These are phyloP conservation scores for Emesis russula DNA, from an alignment of 2,888 invertebrate genomes.

Conservation along the genomic window DNA sequence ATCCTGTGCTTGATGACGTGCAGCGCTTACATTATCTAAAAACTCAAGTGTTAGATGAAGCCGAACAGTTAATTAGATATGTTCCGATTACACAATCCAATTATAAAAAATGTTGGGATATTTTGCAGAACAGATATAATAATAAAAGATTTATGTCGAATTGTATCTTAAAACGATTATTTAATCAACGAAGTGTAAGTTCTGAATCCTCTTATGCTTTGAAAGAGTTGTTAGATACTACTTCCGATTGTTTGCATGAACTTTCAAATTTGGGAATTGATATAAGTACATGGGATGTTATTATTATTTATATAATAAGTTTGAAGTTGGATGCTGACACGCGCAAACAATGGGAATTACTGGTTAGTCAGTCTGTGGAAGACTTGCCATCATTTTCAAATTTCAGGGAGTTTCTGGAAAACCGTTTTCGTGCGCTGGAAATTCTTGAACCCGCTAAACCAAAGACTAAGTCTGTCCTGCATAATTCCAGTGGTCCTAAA, in stretches of 20 bases:
- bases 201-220: background rate
- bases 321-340: background rate
- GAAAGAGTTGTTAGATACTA: constrained; percentile 14
- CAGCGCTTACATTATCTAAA: constrained; percentile 82
- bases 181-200: constrained; percentile 41
- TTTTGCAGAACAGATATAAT: constrained; percentile 64
- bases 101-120: constrained; percentile 74
- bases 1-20: constrained; percentile 60
- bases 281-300: background rate
- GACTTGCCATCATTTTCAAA: constrained; percentile 40
- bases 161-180: constrained; percentile 52
- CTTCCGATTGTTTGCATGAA: constrained; percentile 17
- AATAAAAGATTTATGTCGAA: constrained; percentile 22
- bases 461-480: no score
- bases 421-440: constrained; percentile 26
- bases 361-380: constrained; percentile 15
- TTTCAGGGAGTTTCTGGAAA: constrained; percentile 41
- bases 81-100: constrained; percentile 63
- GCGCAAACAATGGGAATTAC: constrained; percentile 7
- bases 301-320: constrained; percentile 9
- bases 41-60: constrained; percentile 66
- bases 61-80: constrained; percentile 77
- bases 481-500: no score
- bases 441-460: no score
- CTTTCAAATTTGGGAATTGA: constrained; percentile 17